Base-by-base conservation (phyloP, 1,140 invertebrate genomes). In the Spodoptera frugiperda region DNA sequence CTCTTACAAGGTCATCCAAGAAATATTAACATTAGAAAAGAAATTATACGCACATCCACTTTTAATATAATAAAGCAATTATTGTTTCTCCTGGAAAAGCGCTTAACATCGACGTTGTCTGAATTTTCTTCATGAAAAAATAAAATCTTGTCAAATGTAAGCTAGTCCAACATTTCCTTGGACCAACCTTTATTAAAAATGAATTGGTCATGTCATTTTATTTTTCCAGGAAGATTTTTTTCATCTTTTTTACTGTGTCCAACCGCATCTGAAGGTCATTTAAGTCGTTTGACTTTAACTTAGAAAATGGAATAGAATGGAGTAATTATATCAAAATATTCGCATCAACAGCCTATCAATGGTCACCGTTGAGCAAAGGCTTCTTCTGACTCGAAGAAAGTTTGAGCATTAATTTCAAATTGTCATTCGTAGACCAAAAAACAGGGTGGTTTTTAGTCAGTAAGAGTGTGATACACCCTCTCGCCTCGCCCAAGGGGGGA, bases 1-100 rank as follows among this genome's bases (percentile, higher is more conserved):
- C n/a, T n/a, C n/a, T n/a, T 15, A 39, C 14, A n/a, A 61, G 12
- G 54, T 30, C 14, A 14, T 6, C 11, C 11, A 5, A 14, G 21
- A 1, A 21, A 8, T 33, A 10, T 44, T 61, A 25, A 25, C 25
- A 25, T 48, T 39, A 63, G 81, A 87, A 81, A 39, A 39, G 5
- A 39, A 39, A 6, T 39, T 8, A 39, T 39, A 76, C 80, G 84
- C 81, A 79, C 76, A 78, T 67, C 65, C 79, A 72, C 86, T 89
- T 90, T 89, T 91, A 89, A 91, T 91, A 90, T 89, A 83, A 79
- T 84, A 85, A 88, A 44, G 89, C 88, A 90, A 91, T 90, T 87
- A 91, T 90, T 87, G 89, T 89, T 91, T 89, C 89, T 80, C 87
- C 86, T 85, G 78, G 82, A 78, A 86, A 78, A 67, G 61, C 77